phyloP scores from a whole-genome alignment of 1,140 invertebrate species.

The Oncopeltus fasciatus region DNA sequence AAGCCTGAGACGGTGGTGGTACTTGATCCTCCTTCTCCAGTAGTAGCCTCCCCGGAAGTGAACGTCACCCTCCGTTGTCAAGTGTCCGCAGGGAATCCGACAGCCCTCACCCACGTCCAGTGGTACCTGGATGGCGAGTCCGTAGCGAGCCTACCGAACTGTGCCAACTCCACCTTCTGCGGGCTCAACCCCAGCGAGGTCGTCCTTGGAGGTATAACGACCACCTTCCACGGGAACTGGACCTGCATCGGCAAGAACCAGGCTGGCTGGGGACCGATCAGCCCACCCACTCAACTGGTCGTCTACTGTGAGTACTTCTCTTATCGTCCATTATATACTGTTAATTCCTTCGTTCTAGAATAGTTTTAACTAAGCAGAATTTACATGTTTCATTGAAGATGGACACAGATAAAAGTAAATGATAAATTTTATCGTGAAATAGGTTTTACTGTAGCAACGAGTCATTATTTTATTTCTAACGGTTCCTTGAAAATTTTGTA shows the following conservation, averaged over 20 bases:
- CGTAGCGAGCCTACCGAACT: constrained; percentile 71
- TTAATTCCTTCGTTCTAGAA: too few species aligned
- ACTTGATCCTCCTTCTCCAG: constrained; percentile 56
- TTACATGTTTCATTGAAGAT: too few species aligned
- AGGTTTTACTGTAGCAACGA: too few species aligned
- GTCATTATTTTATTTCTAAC: too few species aligned
- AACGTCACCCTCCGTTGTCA: constrained; percentile 74
- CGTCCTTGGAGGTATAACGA: constrained; percentile 60
- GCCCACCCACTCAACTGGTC: constrained; percentile 52
- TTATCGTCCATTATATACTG: too few species aligned
- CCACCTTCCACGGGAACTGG: constrained; percentile 81
- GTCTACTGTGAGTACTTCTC: constrained; percentile 52
- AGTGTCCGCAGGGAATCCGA: constrained; percentile 44
- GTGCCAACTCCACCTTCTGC: constrained; percentile 43
- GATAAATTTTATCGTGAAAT: too few species aligned
- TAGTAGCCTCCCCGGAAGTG: constrained; percentile 60
- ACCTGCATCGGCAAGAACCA: constrained; percentile 74
- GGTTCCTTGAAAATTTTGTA: too few species aligned
- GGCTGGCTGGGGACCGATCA: constrained; percentile 68
- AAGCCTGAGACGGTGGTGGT: constrained; percentile 59
- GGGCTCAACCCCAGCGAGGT: constrained; percentile 72
- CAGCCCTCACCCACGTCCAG: constrained; percentile 34
- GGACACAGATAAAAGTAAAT: too few species aligned
- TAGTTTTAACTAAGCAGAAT: too few species aligned
- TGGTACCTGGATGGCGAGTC: constrained; percentile 74